Conservation (phyloP, 2,113 vertebrate genomes). For the Uropsilus gracilis region DNA sequence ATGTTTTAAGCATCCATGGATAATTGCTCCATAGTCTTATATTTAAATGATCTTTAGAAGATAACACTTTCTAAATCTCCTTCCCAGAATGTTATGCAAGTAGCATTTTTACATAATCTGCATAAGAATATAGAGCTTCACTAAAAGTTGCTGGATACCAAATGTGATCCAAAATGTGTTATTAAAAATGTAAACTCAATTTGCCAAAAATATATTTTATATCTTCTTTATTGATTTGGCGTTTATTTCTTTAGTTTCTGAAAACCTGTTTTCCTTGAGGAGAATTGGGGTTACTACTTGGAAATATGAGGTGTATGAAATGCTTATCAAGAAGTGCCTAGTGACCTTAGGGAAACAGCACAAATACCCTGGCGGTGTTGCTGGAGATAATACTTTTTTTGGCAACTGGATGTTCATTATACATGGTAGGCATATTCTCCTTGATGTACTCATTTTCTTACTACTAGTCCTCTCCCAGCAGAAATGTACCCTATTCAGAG, state of each 20-base stretch:
- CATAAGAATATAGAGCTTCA: conserved; percentile 68
- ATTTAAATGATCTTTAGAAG: conserved; percentile 82
- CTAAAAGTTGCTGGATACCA: conserved; percentile 64
- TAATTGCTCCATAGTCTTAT: conserved; percentile 79
- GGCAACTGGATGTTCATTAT: too few species aligned
- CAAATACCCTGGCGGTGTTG: background rate
- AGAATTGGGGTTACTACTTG: background rate
- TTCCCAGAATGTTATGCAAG: conserved; percentile 79
- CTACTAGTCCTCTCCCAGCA: background rate
- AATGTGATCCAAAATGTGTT: conserved; percentile 71
- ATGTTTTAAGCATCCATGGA: conserved; percentile 76
- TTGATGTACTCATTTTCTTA: background rate
- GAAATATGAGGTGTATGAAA: background rate
- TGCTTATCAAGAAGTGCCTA: background rate
- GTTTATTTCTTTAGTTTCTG: conserved; percentile 35
- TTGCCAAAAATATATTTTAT: conserved; percentile 61
- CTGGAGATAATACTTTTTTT: background rate
- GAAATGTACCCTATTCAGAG: background rate
- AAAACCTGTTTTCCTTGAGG: background rate
- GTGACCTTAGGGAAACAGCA: background rate
- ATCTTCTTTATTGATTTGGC: conserved; percentile 40
- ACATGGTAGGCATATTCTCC: background rate
- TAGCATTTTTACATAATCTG: conserved; percentile 76
- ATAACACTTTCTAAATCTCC: conserved; percentile 77
- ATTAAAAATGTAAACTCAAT: conserved; percentile 71